phyloP scores from a whole-genome alignment of 2,113 vertebrate genomes.

The Phylloscopus trochiloides region DNA sequence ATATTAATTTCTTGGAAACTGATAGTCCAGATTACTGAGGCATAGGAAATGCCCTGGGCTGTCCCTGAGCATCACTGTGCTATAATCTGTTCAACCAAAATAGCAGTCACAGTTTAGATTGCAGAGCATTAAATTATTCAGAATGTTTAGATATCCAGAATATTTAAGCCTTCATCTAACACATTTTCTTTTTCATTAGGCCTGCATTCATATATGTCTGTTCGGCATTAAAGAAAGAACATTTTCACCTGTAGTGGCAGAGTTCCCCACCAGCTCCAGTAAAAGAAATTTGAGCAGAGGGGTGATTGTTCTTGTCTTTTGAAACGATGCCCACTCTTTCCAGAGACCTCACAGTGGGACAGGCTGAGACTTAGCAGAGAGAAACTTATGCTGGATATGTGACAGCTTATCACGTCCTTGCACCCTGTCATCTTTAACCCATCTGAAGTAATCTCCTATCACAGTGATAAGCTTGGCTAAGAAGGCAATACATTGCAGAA shows the following conservation, averaged over 20 bases:
- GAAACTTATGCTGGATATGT: not conserved
- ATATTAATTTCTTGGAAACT: not conserved
- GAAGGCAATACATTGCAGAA: not conserved
- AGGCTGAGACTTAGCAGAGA: not conserved
- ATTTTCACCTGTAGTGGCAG: not conserved
- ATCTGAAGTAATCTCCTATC: not conserved
- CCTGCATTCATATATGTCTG: not conserved
- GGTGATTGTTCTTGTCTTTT: not conserved
- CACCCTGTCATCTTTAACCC: not conserved
- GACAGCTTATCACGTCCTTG: not conserved
- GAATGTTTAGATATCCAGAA: not conserved
- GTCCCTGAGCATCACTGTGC: not conserved
- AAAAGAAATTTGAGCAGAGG: not conserved
- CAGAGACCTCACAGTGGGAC: not conserved
- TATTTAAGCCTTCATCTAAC: not conserved
- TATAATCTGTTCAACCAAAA: not conserved
- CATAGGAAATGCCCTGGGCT: not conserved
- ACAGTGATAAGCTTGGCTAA: not conserved
- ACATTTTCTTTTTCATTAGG: not conserved
- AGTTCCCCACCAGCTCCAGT: not conserved
- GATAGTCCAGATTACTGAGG: not conserved
- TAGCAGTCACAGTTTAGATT: not conserved
- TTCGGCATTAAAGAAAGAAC: not conserved
- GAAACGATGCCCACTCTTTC: not conserved
- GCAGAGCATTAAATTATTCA: not conserved